Base-by-base conservation (phyloP, 2,113 vertebrate genomes). In the Crotalus tigris region DNA sequence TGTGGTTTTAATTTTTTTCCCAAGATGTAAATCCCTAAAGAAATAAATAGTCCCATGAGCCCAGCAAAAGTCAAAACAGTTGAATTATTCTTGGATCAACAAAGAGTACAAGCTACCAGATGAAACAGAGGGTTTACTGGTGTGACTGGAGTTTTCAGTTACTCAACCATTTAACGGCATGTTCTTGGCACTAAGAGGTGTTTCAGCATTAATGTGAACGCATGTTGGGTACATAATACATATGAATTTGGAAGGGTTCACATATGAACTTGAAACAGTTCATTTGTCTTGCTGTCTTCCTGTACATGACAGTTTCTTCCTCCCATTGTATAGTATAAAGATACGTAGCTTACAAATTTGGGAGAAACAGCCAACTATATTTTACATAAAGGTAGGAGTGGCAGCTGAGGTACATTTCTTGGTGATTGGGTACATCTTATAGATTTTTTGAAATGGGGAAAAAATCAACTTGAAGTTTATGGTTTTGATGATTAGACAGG, bases 1-100 rank as follows among this genome's bases (percentile, higher is more conserved):
- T 0, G 8, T 90, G 95, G 93, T 90, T 95, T 91, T 92, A 53
- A 88, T 64, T 88, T 87, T 87, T n/a, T 26, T 53, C 24, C 46
- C 24, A 75, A 81, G 51, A 75, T 57, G 59, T n/a, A 55, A 54
- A 54, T 69, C 54, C 59, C 64, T 33, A 69, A 69, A 33, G 23
- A 81, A 90, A 90, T 90, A 51, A 91, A 85, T 29, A 26, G 55
- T 61, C 26, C 44, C 49, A 61, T 29, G 57, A 87, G 49, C 7
- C 49, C 29, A 53, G 19, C 46, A 61, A 61, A 92, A 33, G 6
- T 9, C n/a, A 58, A 49, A 46, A 81, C 49, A n/a, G 26, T 87
- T 55, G 24, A 39, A 53, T 92, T 81, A 54, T 46, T 44, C 54
- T 81, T 81, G 87, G 53, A 92, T 61, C 91, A 59, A 87, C 81